phyloP scores from a whole-genome alignment of 2,888 invertebrate species.

The Cylloceria caligata region DNA sequence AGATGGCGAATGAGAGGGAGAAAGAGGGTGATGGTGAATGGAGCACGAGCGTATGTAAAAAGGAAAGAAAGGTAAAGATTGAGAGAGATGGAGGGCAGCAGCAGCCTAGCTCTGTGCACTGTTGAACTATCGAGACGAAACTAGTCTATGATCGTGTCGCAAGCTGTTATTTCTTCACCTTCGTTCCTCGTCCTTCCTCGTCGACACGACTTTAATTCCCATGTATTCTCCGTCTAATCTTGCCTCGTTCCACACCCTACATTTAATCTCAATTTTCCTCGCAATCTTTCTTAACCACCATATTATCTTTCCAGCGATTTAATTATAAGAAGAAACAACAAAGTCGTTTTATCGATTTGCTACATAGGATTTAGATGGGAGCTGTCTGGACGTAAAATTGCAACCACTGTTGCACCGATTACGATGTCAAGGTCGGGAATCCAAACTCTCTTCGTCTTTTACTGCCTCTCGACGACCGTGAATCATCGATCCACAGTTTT shows the following conservation, averaged over 20 bases:
- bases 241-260: no score
- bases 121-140: constrained; percentile 77
- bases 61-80: constrained; percentile 37
- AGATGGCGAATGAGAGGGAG: constrained; percentile 50
- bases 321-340: neutral
- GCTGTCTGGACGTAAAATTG: neutral
- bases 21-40: constrained; percentile 56
- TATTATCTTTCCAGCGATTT: neutral
- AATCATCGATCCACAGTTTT: constrained; percentile 50
- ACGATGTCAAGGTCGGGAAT: constrained; percentile 39
- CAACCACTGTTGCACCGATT: constrained; percentile 14
- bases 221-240: neutral
- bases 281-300: no score
- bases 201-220: neutral
- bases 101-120: constrained; percentile 70
- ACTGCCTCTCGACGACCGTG: constrained; percentile 33
- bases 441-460: constrained; percentile 12
- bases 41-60: constrained; percentile 14
- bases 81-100: constrained; percentile 34
- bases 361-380: neutral
- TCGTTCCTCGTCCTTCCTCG: constrained; percentile 14
- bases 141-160: constrained; percentile 77
- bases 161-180: constrained; percentile 64
- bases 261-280: no score
- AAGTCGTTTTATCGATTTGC: neutral